A percentile compares a stretch with the other conserved stretches of the same genome.
These are phyloP conservation scores for Corythornis madagascariensis DNA, from an alignment of 2,113 vertebrate species.

Conservation along the genomic window DNA sequence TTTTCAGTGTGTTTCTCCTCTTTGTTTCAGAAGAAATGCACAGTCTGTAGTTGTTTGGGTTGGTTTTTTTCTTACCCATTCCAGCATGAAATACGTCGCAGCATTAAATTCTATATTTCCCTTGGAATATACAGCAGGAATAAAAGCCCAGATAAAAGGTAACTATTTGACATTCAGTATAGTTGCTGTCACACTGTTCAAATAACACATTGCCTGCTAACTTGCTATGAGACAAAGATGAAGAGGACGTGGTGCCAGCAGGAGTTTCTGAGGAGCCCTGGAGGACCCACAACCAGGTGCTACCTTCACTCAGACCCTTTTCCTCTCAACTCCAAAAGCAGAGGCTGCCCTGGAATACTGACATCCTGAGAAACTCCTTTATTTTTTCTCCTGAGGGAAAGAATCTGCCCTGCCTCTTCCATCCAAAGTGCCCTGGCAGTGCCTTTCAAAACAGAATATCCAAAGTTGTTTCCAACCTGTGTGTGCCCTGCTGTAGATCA, in stretches of 20 bases:
- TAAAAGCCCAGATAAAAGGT: conserved; percentile 63
- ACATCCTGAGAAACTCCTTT: background rate
- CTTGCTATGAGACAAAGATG: conserved; percentile 25
- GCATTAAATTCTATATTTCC: conserved; percentile 56
- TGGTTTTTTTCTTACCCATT: conserved; percentile 45
- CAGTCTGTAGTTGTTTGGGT: background rate
- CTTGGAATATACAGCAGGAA: conserved; percentile 56
- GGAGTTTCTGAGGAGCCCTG: background rate
- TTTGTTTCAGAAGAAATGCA: conserved; percentile 8
- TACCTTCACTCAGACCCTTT: background rate
- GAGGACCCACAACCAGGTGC: background rate
- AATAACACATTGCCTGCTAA: conserved; percentile 56
- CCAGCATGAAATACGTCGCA: conserved; percentile 40
- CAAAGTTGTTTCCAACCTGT: background rate
- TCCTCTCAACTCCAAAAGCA: background rate
- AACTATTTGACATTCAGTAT: conserved; percentile 53
- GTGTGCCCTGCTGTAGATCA: background rate
- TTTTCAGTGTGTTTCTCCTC: background rate
- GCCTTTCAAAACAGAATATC: background rate
- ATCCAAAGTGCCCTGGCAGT: background rate
- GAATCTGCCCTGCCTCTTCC: background rate
- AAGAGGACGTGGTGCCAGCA: conserved; percentile 50
- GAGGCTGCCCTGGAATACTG: background rate
- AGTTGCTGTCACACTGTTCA: conserved; percentile 56
- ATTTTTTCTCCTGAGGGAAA: background rate